Base-by-base conservation (phyloP, 1,140 invertebrate genomes). In the Bilobella aurantiaca region DNA sequence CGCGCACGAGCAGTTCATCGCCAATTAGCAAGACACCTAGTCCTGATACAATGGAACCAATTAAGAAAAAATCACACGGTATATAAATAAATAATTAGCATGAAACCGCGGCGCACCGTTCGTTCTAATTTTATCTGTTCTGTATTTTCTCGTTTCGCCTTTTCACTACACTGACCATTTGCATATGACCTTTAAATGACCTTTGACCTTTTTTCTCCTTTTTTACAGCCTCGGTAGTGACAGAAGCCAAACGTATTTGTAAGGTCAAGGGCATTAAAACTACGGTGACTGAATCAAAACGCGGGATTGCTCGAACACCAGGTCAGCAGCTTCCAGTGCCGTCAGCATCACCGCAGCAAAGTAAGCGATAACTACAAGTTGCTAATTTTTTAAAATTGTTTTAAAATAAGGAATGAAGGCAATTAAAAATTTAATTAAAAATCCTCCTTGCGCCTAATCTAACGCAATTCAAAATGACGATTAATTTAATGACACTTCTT, bases 51-150 rank as follows among this genome's bases (percentile, higher is more conserved):
- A 67, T 63, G 27, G 31, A 32, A 28, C n/a, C 25, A 61, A 68
- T 53, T 30, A 71, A 70, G 60, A 27, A 62, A 25, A 70, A 70
- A 63, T 59, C 67, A 30, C 58, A 68, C 56, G 69, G 69, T 71
- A 64, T 68, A n/a, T n/a, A n/a, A n/a, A n/a, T n/a, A n/a, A n/a
- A n/a, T n/a, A n/a, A n/a, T n/a, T n/a, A n/a, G n/a, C n/a, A n/a
- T n/a, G n/a, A n/a, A n/a, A n/a, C n/a, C n/a, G n/a, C n/a, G n/a
- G n/a, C n/a, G n/a, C n/a, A n/a, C n/a, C n/a, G n/a, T n/a, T n/a
- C n/a, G n/a, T n/a, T n/a, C n/a, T n/a, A n/a, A 46, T 71, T 61
- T 62, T 29, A 5, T 5, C 8, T 56, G 49, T 5, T 8, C 23
- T n/a, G n/a, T n/a, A n/a, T n/a, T n/a, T n/a, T n/a, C n/a, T n/a